Percentiles rank a stretch among this genome's conserved stretches.
Evolutionary conservation across 2,888 invertebrate species (phyloP).

Genomic region (Drosophila multiciliata): DNA sequence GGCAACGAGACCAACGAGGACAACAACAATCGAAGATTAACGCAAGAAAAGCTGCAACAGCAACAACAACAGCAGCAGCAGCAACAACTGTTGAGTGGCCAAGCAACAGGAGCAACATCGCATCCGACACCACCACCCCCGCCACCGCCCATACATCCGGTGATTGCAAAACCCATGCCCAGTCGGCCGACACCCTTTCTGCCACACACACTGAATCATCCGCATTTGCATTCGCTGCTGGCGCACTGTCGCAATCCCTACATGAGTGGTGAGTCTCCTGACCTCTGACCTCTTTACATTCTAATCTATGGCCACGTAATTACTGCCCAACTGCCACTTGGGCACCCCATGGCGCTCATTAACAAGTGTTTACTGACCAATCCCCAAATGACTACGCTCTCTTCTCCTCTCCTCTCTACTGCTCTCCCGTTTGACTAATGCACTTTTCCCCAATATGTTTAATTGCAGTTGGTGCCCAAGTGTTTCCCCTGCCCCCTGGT

Average conservation of each 20-base stretch:
- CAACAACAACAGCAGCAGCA: constrained; percentile 57
- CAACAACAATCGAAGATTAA: constrained; percentile 83
- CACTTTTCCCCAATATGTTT: constrained; percentile 62
- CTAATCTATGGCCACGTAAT: constrained; percentile 53
- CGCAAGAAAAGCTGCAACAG: constrained; percentile 78
- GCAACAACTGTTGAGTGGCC: constrained; percentile 58
- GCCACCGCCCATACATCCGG: constrained; percentile 72
- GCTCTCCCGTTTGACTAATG: constrained; percentile 38
- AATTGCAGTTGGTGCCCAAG: constrained; percentile 87
- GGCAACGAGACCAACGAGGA: constrained; percentile 68
- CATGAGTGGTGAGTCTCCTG: constrained; percentile 87
- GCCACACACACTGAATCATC: constrained; percentile 90
- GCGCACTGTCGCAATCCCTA: constrained; percentile 94
- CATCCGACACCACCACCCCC: constrained; percentile 68
- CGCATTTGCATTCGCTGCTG: constrained; percentile 92
- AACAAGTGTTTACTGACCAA: constrained; percentile 63
- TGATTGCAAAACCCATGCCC: constrained; percentile 93
- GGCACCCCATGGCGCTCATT: constrained; percentile 63
- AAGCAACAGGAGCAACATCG: constrained; percentile 58
- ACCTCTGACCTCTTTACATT: neutral
- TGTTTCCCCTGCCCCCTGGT: constrained; percentile 87
- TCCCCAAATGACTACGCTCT: neutral
- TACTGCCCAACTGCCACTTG: constrained; percentile 42
- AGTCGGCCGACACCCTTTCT: constrained; percentile 89
- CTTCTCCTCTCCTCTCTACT: constrained; percentile 2